A percentile compares a stretch with the other conserved stretches of the same genome.
These are phyloP conservation scores for Silurus glanis DNA, from an alignment of 2,113 vertebrate species.

Conservation along the genomic window DNA sequence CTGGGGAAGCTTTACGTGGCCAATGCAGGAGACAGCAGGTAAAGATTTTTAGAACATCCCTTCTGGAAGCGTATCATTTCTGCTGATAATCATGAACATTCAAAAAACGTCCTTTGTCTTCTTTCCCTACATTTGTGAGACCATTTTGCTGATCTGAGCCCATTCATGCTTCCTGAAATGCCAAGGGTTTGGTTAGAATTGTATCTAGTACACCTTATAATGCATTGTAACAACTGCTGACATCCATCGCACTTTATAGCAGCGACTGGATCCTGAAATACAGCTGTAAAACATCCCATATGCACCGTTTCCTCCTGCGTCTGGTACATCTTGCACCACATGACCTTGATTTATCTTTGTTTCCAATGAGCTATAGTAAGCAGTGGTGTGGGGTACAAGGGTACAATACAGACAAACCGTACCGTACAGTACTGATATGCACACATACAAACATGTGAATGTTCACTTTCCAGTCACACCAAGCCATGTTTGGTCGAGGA, in stretches of 20 bases:
- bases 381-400: not conserved
- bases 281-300: too few species aligned
- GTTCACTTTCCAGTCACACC: not conserved
- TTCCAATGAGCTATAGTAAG: not conserved
- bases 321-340: conserved; percentile 9
- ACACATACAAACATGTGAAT: not conserved
- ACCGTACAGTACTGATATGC: not conserved
- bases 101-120: not conserved
- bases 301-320: not conserved
- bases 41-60: conserved; percentile 1
- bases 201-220: not conserved
- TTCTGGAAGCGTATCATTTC: not conserved
- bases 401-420: not conserved
- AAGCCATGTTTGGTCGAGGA: not conserved
- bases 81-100: conserved; percentile 3
- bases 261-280: not conserved
- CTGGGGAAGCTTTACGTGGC: conserved; percentile 91
- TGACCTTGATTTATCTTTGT: conserved; percentile 7
- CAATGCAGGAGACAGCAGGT: conserved; percentile 98
- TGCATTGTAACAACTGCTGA: not conserved
- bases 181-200: not conserved
- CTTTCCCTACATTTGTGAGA: not conserved
- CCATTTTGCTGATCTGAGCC: not conserved
- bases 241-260: not conserved
- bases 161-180: not conserved